Base-by-base conservation (phyloP, 1,140 invertebrate genomes). In the Pectinophora gossypiella region DNA sequence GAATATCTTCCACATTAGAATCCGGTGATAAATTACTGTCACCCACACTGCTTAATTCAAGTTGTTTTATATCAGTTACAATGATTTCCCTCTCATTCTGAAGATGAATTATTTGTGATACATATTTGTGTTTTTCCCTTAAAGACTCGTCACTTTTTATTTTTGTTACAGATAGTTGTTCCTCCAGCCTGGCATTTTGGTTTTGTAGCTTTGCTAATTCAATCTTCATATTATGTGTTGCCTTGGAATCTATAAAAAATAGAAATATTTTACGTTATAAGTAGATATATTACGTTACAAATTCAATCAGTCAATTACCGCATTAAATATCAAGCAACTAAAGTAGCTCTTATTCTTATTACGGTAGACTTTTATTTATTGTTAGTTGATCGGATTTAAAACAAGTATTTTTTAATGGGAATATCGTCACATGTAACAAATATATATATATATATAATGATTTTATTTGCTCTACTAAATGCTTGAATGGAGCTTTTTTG, bases 181-280 rank as follows among this genome's bases (percentile, higher is more conserved):
- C 53, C 65, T 76, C 69, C 49, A 83, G 54, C 35, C 56, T 46
- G 4, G 47, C 20, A 49, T 81, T 81, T 35, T 69, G 53, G 49
- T 65, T 59, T 61, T 77, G 63, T 43, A 83, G 51, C 52, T 72
- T 67, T 3, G 67, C 68, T 56, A 80, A 36, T 57, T 83, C 80
- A 48, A 76, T 64, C 60, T 69, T 77, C 63, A 86, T 82, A 54
- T 86, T 78, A 59, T 85, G 83, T 7, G 73, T 76, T 43, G 81
- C 77, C 59, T 68, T 81, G 3, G 79, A 81, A 61, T 86, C 83
- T 86, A 44, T 42, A 61, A 65, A 13, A 6, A 40, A 16, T n/a
- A n/a, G n/a, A n/a, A n/a, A n/a, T n/a, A n/a, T n/a, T n/a, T n/a
- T n/a, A n/a, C n/a, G n/a, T n/a, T n/a, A n/a, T n/a, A n/a, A n/a